Base-by-base conservation (phyloP, 2,888 invertebrate species). In the Agonopterix heracliana region DNA sequence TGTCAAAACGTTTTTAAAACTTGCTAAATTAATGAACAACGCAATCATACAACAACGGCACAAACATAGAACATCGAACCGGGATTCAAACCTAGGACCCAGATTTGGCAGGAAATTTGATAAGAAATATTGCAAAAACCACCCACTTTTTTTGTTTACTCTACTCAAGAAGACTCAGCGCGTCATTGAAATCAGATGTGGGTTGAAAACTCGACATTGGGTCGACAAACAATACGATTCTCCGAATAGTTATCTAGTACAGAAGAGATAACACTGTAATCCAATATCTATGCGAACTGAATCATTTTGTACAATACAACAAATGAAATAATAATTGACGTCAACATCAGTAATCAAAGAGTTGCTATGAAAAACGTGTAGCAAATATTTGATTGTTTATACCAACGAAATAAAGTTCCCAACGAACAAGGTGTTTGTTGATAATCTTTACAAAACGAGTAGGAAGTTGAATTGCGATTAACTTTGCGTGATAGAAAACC, bases 201-300 rank as follows among this genome's bases (percentile, higher is more conserved):
- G 41, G 41, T 13, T 41, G 41, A 41, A 13, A 41, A 41, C 3
- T 3, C 38, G 38, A 38, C 38, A 38, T 38, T 35, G 34, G 12
- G 43, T 44, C 11, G 9, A 41, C 44, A 47, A 57, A 58, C 50
- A 61, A 52, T 36, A 58, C 50, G 61, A 52, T 38, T 63, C 61
- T 42, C 26, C 42, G 57, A 59, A 63, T 17, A 47, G 61, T 64
- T 63, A 58, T 26, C 26, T 7, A 26, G 26, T 5, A 26, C 26
- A 26, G 26, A 58, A 44, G 8, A 34, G 45, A 45, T 45, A 45
- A 45, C 9, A 10, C 10, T 45, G 44, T 45, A 14, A 45, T 38
- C 11, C 42, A 42, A 42, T 38, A 38, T 42, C 42, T 17, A 14
- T 42, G 8, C 13, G 17, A 41, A 12, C n/a, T 36, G 36, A 36